Evolutionary conservation across 2,888 invertebrate genomes (phyloP), one percentile per base, ranked within the genome.

Genomic region (Thecocarcelia acutangulata): DNA sequence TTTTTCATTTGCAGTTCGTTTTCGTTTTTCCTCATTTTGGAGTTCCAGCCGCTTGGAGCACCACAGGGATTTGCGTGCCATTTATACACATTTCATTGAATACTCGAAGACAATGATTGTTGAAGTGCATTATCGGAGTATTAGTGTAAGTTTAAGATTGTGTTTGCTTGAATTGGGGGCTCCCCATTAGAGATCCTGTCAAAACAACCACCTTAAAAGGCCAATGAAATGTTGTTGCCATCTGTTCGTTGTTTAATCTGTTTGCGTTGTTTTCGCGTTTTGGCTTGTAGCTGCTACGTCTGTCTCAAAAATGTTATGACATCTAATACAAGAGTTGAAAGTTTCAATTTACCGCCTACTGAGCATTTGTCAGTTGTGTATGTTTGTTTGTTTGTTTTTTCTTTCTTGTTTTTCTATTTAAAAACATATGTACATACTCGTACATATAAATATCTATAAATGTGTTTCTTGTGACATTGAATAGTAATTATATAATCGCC

Each of bases 281-380:
- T 56, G 19, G 37, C 11, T n/a, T 58, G 17, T 61, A 24, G 24
- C 40, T 19, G 19, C 37, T 40, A n/a, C 33, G 33, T 15, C 15
- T 69, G 56, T 52, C 40, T 69, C 42, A 69, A 15, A 74, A 54
- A 78, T 78, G 66, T 82, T 82, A 82, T 78, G 66, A 52, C 64
- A 78, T 70, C 74, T 24, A 78, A 78, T 82, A 84, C 82, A 81
- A 56, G 72, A 84, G 83, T 83, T 84, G 84, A 84, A 84, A 84
- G 83, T 83, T 84, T 84, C 84, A 84, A 84, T 84, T 84, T 84
- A 84, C 84, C 84, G 61, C 84, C 84, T 74, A 84, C 76, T 58
- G 84, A 37, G 83, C 69, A 74, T 54, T 82, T 74, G 24, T 2
- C 24, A 24, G 24, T 24, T 24, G 24, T 59, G 59, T 44, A 48